Percentiles rank a stretch among this genome's conserved stretches.
Conservation (phyloP, 2,888 invertebrate species). For the Dasypogon diadema region DNA sequence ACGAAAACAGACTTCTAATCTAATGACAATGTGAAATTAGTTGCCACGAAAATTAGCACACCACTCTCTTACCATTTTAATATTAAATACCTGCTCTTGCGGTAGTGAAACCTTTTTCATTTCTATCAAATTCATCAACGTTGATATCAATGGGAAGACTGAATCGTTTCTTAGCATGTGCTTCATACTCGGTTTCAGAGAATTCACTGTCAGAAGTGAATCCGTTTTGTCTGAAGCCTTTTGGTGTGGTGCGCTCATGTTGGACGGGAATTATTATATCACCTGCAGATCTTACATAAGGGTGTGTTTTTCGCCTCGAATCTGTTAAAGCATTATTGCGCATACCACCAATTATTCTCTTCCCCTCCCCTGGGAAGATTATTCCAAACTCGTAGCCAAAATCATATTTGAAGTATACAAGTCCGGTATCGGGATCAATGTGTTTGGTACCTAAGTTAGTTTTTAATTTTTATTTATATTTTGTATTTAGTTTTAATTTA, state of each 20-base stretch:
- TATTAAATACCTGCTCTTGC: constrained; percentile 56
- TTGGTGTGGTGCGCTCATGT: constrained; percentile 71
- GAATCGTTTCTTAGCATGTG: constrained; percentile 66
- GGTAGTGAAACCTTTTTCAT: constrained; percentile 59
- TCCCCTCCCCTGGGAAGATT: constrained; percentile 76
- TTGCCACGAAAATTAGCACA: background rate
- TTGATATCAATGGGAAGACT: constrained; percentile 68
- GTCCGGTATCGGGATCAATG: constrained; percentile 80
- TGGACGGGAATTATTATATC: constrained; percentile 78
- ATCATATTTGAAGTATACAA: constrained; percentile 86
- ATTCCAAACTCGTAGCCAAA: constrained; percentile 85
- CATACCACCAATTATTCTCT: constrained; percentile 67
- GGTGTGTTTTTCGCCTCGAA: constrained; percentile 40
- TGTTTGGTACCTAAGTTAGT: constrained; percentile 76
- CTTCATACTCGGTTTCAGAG: constrained; percentile 72
- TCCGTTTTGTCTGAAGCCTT: constrained; percentile 53
- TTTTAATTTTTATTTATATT: constrained; percentile 19
- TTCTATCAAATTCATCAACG: constrained; percentile 66
- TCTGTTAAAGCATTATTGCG: constrained; percentile 54
- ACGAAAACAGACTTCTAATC: background rate
- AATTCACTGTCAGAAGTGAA: constrained; percentile 74
- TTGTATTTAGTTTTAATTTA: constrained; percentile 3
- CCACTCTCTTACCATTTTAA: background rate
- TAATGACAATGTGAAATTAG: background rate
- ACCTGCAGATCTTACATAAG: constrained; percentile 70